A percentile compares a stretch with the other conserved stretches of the same genome.
These are phyloP conservation scores for Lineus longissimus DNA, from an alignment of 1,140 invertebrate species.

Conservation along the genomic window DNA sequence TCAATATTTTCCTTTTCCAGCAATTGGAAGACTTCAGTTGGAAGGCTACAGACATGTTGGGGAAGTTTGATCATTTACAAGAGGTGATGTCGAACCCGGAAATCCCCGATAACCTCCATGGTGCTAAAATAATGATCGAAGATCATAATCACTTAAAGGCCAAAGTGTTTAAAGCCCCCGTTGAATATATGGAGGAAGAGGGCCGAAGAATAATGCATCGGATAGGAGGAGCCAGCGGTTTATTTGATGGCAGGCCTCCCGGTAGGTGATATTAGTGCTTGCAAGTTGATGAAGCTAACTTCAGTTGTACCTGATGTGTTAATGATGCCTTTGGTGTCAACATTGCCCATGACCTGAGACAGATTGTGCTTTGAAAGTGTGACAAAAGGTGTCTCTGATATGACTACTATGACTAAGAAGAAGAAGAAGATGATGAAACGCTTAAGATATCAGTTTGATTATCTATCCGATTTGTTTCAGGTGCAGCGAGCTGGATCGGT, in stretches of 20 bases:
- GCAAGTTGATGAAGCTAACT: no score
- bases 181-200: conserved; percentile 82
- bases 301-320: no score
- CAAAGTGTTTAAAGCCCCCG: conserved; percentile 85
- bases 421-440: no score
- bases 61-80: conserved; percentile 73
- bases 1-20: conserved; percentile 45
- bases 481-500: conserved; percentile 48
- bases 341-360: no score
- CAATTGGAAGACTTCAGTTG: conserved; percentile 92
- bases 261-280: no score
- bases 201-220: conserved; percentile 57
- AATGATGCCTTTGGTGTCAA: no score
- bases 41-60: conserved; percentile 87
- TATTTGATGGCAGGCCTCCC: background rate
- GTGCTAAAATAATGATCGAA: conserved; percentile 85
- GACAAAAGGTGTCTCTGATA: no score
- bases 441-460: no score
- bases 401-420: no score
- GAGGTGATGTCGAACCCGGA: conserved; percentile 77
- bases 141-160: conserved; percentile 91
- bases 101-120: conserved; percentile 73
- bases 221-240: background rate
- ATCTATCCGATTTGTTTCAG: no score
- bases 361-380: no score